Evolutionary conservation across 2,797 vertebrate genomes (phyloP).

Genomic region (Bovichtus diacanthus): DNA sequence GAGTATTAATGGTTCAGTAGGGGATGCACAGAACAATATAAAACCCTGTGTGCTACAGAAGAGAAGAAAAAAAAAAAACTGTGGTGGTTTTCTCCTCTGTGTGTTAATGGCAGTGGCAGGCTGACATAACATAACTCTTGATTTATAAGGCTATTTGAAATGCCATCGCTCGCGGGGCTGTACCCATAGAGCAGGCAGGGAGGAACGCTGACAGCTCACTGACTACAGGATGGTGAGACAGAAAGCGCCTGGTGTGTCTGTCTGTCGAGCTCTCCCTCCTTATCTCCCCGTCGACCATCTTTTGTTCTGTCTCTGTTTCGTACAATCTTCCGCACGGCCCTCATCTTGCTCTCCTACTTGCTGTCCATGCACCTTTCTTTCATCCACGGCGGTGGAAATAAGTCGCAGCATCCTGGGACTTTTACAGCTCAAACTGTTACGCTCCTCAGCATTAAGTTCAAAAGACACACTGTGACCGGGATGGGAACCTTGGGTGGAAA

Average conservation of each 20-base stretch:
- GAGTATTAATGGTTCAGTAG: constrained; percentile 75
- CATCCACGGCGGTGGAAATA: constrained; percentile 38
- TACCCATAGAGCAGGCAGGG: constrained; percentile 73
- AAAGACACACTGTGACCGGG: constrained; percentile 44
- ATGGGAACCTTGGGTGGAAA: constrained; percentile 55
- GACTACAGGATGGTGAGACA: constrained; percentile 76
- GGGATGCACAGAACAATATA: constrained; percentile 76
- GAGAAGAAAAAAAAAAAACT: constrained; percentile 41
- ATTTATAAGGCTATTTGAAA: constrained; percentile 87
- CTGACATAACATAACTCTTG: constrained; percentile 85
- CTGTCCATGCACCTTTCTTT: constrained; percentile 37
- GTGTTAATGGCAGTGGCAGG: constrained; percentile 82
- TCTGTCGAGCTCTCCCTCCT: constrained; percentile 53
- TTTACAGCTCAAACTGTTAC: constrained; percentile 43
- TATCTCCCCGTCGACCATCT: constrained; percentile 51
- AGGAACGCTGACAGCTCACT: constrained; percentile 81
- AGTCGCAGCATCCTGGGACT: constrained; percentile 63
- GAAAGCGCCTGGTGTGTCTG: constrained; percentile 65
- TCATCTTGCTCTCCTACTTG: constrained; percentile 38
- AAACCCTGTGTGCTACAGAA: constrained; percentile 51
- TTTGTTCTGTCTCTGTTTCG: constrained; percentile 69
- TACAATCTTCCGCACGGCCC: constrained; percentile 37
- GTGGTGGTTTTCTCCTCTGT: constrained; percentile 75
- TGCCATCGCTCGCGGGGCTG: constrained; percentile 78
- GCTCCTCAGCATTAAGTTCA: constrained; percentile 62